Percentiles rank a stretch among this genome's conserved stretches.
Evolutionary conservation across 2,888 invertebrate species (phyloP).

Genomic region (Poecilobothrus nobilitatus): DNA sequence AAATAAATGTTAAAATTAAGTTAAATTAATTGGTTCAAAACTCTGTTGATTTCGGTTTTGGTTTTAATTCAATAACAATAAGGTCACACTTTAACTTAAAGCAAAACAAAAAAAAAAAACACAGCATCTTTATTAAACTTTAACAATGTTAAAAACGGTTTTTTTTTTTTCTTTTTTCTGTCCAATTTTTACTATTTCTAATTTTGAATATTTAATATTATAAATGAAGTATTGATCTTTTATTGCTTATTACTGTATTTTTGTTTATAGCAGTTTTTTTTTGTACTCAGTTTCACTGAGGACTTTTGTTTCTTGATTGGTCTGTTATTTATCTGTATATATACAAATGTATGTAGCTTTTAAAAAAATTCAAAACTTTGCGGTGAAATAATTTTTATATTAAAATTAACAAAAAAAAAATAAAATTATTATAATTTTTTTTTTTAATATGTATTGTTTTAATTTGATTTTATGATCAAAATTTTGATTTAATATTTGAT

Average conservation of each 20-base stretch:
- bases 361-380: no score
- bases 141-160: not conserved
- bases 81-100: not conserved
- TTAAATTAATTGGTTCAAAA: conserved; percentile 1
- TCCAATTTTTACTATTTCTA: not conserved
- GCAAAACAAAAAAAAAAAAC: not conserved
- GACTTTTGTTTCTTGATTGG: no score
- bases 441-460: not conserved
- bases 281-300: no score
- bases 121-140: not conserved
- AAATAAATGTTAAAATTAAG: not conserved
- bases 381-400: no score
- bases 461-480: not conserved
- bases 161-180: not conserved
- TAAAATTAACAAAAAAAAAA: not conserved
- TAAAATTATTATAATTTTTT: not conserved
- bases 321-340: no score
- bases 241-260: not conserved
- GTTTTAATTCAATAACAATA: not conserved
- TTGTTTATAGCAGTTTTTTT: not conserved
- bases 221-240: not conserved
- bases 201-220: not conserved
- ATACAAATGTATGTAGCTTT: no score
- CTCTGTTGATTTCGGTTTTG: not conserved
- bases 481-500: not conserved